Conservation (phyloP, 2,888 invertebrate species). For the Hemithea aestivaria region DNA sequence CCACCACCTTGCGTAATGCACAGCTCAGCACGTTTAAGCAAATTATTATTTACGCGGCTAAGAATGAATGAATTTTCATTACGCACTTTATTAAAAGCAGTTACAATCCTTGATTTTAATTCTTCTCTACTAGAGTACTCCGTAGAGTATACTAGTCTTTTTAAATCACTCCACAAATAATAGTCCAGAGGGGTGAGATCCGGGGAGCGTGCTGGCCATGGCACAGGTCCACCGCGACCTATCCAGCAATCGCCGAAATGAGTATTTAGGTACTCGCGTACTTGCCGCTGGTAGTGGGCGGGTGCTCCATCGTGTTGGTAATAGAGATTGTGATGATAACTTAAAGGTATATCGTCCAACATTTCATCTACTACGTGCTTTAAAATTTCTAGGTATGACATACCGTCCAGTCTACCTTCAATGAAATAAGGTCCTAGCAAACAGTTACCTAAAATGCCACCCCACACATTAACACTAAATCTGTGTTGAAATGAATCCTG, state of each 20-base stretch:
- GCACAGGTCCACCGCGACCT: constrained; percentile 12
- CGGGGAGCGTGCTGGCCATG: constrained; percentile 12
- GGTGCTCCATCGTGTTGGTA: background rate
- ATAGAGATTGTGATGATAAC: too few species aligned
- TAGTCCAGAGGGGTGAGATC: constrained; percentile 13
- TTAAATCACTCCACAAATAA: constrained; percentile 12
- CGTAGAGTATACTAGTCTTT: too few species aligned
- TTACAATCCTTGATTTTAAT: background rate
- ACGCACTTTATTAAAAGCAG: background rate
- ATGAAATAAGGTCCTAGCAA: constrained; percentile 1
- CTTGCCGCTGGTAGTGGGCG: constrained; percentile 1
- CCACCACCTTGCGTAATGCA: background rate
- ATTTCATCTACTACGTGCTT: too few species aligned
- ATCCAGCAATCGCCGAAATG: constrained; percentile 19
- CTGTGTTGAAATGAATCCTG: too few species aligned
- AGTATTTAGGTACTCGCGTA: constrained; percentile 8
- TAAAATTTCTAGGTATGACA: background rate
- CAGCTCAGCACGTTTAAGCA: background rate
- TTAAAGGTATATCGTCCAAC: too few species aligned
- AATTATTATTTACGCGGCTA: background rate
- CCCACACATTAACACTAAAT: background rate
- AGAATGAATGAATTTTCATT: background rate
- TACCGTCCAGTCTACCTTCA: background rate
- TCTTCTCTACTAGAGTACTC: background rate
- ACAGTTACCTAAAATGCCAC: background rate